These are phyloP conservation scores for Axea sp. DNA, from an alignment of 2,888 invertebrate species.

Conservation along the genomic window DNA sequence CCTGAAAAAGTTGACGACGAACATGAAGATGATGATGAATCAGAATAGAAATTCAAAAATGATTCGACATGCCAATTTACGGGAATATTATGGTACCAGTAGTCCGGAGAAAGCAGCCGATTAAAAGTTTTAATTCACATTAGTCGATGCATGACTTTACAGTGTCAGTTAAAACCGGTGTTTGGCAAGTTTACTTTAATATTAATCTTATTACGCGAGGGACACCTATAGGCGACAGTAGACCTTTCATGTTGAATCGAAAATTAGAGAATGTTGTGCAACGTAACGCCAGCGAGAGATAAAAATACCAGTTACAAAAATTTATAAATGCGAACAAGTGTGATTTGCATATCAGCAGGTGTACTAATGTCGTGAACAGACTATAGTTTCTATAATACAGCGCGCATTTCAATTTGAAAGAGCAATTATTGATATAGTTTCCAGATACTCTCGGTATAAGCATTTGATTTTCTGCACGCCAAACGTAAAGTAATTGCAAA, in stretches of 20 bases:
- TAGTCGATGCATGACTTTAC: conserved; percentile 29
- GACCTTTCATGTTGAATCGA: conserved; percentile 57
- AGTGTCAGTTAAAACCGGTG: conserved; percentile 34
- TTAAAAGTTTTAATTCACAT: conserved; percentile 56
- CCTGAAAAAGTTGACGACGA: too few species aligned
- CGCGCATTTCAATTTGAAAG: conserved; percentile 3
- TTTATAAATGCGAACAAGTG: conserved; percentile 35
- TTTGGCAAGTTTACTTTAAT: conserved; percentile 38
- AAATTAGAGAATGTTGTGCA: conserved; percentile 49
- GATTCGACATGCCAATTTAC: conserved; percentile 30
- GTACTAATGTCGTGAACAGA: background rate
- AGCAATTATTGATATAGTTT: conserved; percentile 11
- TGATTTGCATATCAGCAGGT: conserved; percentile 57
- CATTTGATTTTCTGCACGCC: background rate
- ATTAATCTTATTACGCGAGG: conserved; percentile 52
- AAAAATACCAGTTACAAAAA: conserved; percentile 27
- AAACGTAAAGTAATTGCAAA: too few species aligned
- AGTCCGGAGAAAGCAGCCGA: conserved; percentile 58
- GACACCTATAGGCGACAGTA: conserved; percentile 56
- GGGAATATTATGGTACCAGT: conserved; percentile 30
- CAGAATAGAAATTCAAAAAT: conserved; percentile 16
- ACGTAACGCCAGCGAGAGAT: conserved; percentile 16
- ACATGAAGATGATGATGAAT: too few species aligned
- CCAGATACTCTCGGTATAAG: background rate
- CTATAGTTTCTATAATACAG: conserved; percentile 10